These are phyloP conservation scores for Phalacrocorax pelagicus DNA, from an alignment of 2,113 vertebrate genomes.

Conservation along the genomic window DNA sequence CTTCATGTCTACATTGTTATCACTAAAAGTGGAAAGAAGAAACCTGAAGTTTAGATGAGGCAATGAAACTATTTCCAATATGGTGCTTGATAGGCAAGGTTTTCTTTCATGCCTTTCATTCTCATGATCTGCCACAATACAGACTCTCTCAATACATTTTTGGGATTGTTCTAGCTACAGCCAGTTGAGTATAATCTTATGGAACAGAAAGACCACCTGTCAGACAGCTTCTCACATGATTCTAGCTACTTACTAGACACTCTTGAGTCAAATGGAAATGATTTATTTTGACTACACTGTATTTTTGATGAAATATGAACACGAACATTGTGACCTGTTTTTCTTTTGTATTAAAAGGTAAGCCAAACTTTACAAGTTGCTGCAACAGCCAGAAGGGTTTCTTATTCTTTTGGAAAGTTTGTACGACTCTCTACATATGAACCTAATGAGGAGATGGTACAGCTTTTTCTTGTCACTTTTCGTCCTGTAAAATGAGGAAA, in stretches of 20 bases:
- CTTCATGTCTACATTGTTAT: not conserved
- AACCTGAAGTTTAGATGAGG: not conserved
- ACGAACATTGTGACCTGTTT: not conserved
- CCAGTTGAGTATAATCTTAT: not conserved
- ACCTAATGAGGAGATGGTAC: not conserved
- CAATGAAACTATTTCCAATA: not conserved
- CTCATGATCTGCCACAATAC: not conserved
- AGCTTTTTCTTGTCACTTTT: not conserved
- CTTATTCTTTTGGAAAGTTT: not conserved
- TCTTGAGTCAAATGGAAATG: not conserved
- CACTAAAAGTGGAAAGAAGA: not conserved
- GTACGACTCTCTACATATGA: not conserved
- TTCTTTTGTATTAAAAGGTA: not conserved
- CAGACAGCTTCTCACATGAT: not conserved
- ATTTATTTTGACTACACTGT: not conserved
- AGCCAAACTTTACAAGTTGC: not conserved
- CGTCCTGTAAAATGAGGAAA: not conserved
- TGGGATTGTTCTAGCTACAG: not conserved
- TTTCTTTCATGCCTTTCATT: not conserved
- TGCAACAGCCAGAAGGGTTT: not conserved
- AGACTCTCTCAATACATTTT: not conserved
- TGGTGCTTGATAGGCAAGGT: fast-evolving
- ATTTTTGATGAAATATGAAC: not conserved
- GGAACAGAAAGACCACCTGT: not conserved
- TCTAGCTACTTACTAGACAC: not conserved